Conservation (phyloP, 2,888 invertebrate species). For the Drosophila recens region DNA sequence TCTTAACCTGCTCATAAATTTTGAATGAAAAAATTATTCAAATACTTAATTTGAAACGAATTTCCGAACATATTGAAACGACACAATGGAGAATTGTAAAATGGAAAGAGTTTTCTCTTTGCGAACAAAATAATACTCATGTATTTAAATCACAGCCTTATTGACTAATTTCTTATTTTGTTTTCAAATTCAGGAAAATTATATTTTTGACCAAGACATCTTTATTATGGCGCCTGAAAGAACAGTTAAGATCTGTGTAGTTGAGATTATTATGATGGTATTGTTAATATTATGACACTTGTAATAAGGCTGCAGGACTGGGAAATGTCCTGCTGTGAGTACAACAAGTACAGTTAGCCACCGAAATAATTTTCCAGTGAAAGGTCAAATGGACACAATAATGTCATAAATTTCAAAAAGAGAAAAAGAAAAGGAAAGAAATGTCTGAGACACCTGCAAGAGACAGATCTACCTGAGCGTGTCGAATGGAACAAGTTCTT, state of each 20-base stretch:
- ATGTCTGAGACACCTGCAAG: conserved; percentile 53
- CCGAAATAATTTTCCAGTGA: conserved; percentile 47
- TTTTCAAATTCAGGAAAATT: background rate
- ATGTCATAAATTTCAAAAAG: conserved; percentile 73
- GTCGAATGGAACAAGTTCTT: background rate
- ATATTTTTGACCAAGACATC: background rate
- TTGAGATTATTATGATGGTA: conserved; percentile 23
- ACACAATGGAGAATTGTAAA: conserved; percentile 37
- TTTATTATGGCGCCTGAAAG: conserved; percentile 15
- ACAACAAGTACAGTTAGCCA: conserved; percentile 49
- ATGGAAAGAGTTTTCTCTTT: background rate
- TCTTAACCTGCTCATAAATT: conserved; percentile 55
- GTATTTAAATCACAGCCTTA: background rate
- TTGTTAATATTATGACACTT: conserved; percentile 67
- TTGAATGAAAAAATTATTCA: conserved; percentile 57
- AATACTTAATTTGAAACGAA: conserved; percentile 69
- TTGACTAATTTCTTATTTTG: background rate
- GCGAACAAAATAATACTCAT: background rate
- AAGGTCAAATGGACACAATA: conserved; percentile 42
- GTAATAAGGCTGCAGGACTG: conserved; percentile 22
- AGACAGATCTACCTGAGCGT: conserved; percentile 38
- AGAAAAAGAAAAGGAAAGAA: too few relatives aligned
- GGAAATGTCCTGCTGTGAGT: conserved; percentile 19
- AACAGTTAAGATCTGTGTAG: conserved; percentile 2
- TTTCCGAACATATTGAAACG: conserved; percentile 65